A percentile compares a stretch with the other conserved stretches of the same genome.
Evolutionary conservation across 2,113 vertebrate genomes (phyloP).

Genomic region (Promerops cafer): DNA sequence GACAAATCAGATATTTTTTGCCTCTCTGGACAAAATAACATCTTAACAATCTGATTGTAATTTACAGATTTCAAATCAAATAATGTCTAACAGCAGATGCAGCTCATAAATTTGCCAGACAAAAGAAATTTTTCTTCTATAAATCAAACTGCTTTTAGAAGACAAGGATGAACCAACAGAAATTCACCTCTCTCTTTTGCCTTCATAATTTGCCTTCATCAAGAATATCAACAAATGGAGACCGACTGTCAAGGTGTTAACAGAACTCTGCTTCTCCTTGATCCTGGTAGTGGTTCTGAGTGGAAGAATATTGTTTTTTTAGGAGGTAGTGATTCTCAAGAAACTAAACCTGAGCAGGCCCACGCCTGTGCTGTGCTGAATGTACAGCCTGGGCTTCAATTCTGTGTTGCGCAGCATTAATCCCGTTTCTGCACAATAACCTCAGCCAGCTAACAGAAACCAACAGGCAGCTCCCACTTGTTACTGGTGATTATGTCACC

Average conservation of each 20-base stretch:
- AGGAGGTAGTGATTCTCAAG: background rate
- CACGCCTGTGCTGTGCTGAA: background rate
- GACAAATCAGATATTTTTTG: background rate
- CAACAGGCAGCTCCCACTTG: background rate
- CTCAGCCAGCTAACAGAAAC: background rate
- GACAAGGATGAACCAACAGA: background rate
- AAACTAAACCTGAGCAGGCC: background rate
- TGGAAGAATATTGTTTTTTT: background rate
- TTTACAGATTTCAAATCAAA: background rate
- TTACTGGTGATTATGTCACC: background rate
- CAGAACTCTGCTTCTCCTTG: background rate
- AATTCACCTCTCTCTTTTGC: background rate
- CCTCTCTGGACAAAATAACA: background rate
- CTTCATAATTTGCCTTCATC: background rate
- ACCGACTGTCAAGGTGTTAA: fast-evolving
- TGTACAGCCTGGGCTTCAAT: fast-evolving
- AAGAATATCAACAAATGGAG: background rate
- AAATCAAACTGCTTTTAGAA: background rate
- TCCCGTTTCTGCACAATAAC: fast-evolving
- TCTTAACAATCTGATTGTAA: background rate
- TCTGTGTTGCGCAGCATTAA: background rate
- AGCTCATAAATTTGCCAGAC: background rate
- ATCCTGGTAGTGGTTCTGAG: background rate
- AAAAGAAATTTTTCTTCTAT: background rate
- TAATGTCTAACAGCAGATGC: background rate